Conservation (phyloP, 2,888 invertebrate species). For the Harpalus rubripes region DNA sequence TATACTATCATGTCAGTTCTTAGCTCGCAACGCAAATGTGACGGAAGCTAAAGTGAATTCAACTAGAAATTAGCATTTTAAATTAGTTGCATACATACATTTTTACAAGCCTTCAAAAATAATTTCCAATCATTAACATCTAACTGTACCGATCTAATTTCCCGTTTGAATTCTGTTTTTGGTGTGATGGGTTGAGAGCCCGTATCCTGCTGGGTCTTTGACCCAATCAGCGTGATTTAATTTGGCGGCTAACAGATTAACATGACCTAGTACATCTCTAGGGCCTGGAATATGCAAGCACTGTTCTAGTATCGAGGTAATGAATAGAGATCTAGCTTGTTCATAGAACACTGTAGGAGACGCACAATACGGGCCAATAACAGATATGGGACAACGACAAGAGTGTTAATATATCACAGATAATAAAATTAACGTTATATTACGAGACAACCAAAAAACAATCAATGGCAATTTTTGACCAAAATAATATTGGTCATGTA, state of each 20-base stretch:
- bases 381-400: neutral
- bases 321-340: neutral
- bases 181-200: neutral
- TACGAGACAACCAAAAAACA: too few relatives aligned
- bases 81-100: neutral
- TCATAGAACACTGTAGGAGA: neutral
- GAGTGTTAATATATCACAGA: neutral
- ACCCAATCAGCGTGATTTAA: neutral
- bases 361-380: neutral
- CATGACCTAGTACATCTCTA: neutral
- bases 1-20: too few relatives aligned
- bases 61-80: too few relatives aligned
- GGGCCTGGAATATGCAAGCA: neutral
- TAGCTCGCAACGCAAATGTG: too few relatives aligned
- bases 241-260: neutral
- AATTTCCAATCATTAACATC: too few relatives aligned
- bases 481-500: too few relatives aligned
- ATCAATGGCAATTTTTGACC: too few relatives aligned
- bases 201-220: neutral
- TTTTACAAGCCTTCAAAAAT: too few relatives aligned
- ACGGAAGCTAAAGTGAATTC: too few relatives aligned
- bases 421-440: neutral
- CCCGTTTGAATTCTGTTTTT: neutral
- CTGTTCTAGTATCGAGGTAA: neutral
- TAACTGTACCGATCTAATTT: neutral